Conservation (phyloP, 2,113 vertebrate species). For the Siniperca chuatsi region DNA sequence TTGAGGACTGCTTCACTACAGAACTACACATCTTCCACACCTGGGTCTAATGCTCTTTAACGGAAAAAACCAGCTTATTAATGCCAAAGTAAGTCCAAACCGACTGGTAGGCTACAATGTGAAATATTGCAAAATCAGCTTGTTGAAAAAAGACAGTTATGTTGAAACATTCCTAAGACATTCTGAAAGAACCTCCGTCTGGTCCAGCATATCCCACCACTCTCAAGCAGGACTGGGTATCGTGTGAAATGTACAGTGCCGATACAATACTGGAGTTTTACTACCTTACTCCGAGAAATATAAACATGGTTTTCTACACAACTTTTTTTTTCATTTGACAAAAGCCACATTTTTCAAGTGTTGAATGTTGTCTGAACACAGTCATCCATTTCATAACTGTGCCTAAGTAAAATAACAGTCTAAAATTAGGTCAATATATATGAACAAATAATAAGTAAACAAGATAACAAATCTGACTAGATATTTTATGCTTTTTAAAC, state of each 20-base stretch:
- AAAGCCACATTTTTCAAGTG: not conserved
- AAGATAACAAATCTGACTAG: slow-evolving; percentile 1
- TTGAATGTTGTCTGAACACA: not conserved
- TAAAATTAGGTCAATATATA: not conserved
- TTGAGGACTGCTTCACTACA: not conserved
- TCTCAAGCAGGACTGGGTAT: not conserved
- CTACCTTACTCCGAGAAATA: not conserved
- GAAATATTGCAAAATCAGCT: not conserved
- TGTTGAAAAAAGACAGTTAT: not conserved
- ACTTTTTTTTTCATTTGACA: not conserved
- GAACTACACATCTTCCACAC: not conserved
- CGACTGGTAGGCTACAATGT: not conserved
- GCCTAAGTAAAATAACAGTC: not conserved
- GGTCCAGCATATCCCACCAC: not conserved
- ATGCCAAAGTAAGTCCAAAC: not conserved
- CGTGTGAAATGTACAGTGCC: not conserved
- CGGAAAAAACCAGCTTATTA: no score
- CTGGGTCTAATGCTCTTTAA: not conserved
- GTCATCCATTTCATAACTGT: not conserved
- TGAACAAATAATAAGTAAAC: not conserved
- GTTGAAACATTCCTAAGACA: slow-evolving; percentile 1
- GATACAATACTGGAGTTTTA: not conserved
- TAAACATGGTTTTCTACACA: not conserved
- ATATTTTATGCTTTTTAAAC: not conserved
- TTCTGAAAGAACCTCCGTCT: slow-evolving; percentile 11